Base-by-base conservation (phyloP, 2,113 vertebrate genomes). In the Lipotes vexillifer region DNA sequence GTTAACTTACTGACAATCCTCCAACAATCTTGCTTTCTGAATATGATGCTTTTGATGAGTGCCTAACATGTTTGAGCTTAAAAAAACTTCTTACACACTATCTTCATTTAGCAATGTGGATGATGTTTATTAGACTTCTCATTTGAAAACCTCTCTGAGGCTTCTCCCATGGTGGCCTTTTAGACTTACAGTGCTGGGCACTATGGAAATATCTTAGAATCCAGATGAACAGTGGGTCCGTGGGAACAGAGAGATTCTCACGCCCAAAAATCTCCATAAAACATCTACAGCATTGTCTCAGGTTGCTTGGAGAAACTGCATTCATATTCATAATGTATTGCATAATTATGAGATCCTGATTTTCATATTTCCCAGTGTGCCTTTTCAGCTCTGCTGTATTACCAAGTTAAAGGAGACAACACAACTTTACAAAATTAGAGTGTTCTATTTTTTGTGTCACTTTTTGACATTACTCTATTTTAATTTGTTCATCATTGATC, bases 401-500 rank as follows among this genome's bases (percentile, higher is more conserved):
- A 80, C 31, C 78, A 88, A 97, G 98, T 96, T 94, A 90, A 97
- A 97, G 57, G 63, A 95, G 74, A 96, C 86, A 81, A 68, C 36
- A 55, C 69, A 97, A 93, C 44, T 96, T 95, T 49, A 80, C 49
- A 84, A 96, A 97, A 96, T 97, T 94, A 91, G 68, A 94, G 72
- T 83, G 52, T 77, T 97, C 86, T 92, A 49, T 71, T 96, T 92
- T 92, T 59, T 55, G 23, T 83, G 86, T 90, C 88, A 78, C 21
- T 69, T 52, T 88, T 66, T 84, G 68, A 96, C 91, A 94, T 83
- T 82, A n/a, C 31, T 96, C 83, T 97, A 87, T 95, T 97, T 97
- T 97, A 98, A 97, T 97, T 97, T 97, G 91, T 63, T 97, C 98
- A 92, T 96, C 96, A 90, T 90, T 92, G 96, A 98, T 97, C 83